A percentile compares a stretch with the other conserved stretches of the same genome.
These are phyloP conservation scores for Drosophila carrolli DNA, from an alignment of 1,140 invertebrate genomes.

Conservation along the genomic window DNA sequence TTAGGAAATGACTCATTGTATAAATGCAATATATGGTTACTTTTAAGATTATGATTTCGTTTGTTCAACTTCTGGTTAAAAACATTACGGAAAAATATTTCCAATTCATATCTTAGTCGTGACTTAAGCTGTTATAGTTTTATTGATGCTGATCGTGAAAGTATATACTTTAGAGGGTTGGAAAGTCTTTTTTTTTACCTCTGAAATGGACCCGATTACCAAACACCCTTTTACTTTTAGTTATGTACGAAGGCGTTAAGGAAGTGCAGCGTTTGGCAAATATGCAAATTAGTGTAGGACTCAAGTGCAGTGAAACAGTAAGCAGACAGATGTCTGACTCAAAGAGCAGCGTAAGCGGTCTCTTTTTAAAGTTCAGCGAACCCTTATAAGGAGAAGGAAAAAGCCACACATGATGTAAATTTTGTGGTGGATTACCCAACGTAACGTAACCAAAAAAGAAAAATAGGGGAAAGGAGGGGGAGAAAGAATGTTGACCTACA, in stretches of 20 bases:
- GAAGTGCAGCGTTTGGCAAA: slow-evolving; percentile 21
- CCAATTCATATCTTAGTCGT: too few relatives aligned
- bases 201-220: too few relatives aligned
- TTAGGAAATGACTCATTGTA: neutral
- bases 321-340: too few relatives aligned
- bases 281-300: slow-evolving; percentile 42
- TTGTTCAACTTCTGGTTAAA: too few relatives aligned
- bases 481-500: slow-evolving; percentile 56
- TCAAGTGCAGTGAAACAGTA: slow-evolving; percentile 7
- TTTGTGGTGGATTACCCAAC: slow-evolving; percentile 42
- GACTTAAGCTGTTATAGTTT: too few relatives aligned
- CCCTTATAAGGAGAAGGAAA: neutral
- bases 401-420: slow-evolving; percentile 31
- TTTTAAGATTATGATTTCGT: neutral
- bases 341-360: slow-evolving; percentile 3
- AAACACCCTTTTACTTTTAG: too few relatives aligned
- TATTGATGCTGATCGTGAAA: too few relatives aligned
- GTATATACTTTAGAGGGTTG: too few relatives aligned
- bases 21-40: slow-evolving; percentile 11
- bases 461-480: neutral
- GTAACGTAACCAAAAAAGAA: slow-evolving; percentile 13
- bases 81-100: neutral
- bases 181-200: too few relatives aligned
- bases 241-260: neutral
- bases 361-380: slow-evolving; percentile 41